A percentile compares a stretch with the other conserved stretches of the same genome.
Evolutionary conservation across 2,797 vertebrate genomes (phyloP).

Genomic region (Alexandromys oeconomus): DNA sequence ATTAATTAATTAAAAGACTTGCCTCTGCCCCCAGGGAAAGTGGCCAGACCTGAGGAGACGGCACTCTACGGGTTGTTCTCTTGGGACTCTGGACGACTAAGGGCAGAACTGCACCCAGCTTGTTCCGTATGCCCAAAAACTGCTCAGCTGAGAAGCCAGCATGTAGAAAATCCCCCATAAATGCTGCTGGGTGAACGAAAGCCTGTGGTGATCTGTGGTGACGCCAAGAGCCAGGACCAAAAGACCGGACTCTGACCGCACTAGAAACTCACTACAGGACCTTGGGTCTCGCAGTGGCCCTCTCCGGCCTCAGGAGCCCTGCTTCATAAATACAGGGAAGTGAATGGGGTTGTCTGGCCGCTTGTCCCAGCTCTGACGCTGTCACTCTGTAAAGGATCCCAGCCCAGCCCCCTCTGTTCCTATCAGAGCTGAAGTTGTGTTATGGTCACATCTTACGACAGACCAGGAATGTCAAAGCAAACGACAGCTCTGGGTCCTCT

Average conservation of each 20-base stretch:
- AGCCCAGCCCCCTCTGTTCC: not conserved
- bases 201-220: not conserved
- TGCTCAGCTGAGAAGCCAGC: not conserved
- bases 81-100: not conserved
- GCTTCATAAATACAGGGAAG: not conserved
- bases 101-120: not conserved
- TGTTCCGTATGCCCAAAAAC: not conserved
- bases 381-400: not conserved
- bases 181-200: not conserved
- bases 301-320: not conserved
- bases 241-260: not conserved
- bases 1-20: too few species aligned
- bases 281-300: not conserved
- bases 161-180: not conserved
- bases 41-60: not conserved
- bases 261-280: not conserved
- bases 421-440: conserved; percentile 18
- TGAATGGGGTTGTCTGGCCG: not conserved
- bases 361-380: conserved; percentile 10
- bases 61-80: not conserved
- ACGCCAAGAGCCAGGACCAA: not conserved
- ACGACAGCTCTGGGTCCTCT: not conserved
- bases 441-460: not conserved
- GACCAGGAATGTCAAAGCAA: not conserved
- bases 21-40: not conserved